Percentiles rank a stretch among this genome's conserved stretches.
These are phyloP conservation scores for Dendrolimus pini DNA, from an alignment of 2,888 invertebrate genomes.

Conservation along the genomic window DNA sequence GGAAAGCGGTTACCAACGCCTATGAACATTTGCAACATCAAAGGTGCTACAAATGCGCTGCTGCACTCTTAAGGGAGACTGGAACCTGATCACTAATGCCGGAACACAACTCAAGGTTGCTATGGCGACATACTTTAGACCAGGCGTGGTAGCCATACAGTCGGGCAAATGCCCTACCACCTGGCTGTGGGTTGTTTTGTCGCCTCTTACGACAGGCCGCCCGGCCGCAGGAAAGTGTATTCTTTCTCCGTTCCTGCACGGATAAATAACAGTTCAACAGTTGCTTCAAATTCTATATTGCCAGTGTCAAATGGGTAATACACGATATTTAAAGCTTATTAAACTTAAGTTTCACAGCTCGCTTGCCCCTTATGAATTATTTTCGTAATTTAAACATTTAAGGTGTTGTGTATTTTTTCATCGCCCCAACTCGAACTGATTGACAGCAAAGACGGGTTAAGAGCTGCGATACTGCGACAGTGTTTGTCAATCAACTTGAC, in stretches of 20 bases:
- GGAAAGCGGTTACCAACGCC: too few relatives aligned
- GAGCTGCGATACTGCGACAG: slow-evolving; percentile 37
- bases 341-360: not conserved
- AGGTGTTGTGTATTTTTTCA: slow-evolving; percentile 43
- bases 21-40: too few relatives aligned
- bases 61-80: not conserved
- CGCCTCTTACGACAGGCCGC: too few relatives aligned
- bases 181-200: not conserved
- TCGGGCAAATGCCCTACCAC: not conserved
- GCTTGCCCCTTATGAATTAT: not conserved
- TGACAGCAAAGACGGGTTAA: slow-evolving; percentile 48
- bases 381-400: slow-evolving; percentile 13
- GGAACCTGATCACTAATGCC: too few relatives aligned
- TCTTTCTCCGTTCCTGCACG: too few relatives aligned
- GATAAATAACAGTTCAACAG: too few relatives aligned
- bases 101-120: too few relatives aligned
- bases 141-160: not conserved
- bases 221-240: too few relatives aligned
- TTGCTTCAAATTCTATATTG: too few relatives aligned
- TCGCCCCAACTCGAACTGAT: slow-evolving; percentile 39
- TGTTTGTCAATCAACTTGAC: slow-evolving; percentile 47
- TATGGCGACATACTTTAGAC: not conserved
- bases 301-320: too few relatives aligned
- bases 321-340: too few relatives aligned
- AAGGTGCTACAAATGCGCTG: not conserved